phyloP scores from a whole-genome alignment of 2,113 vertebrate genomes.

The Monopterus albus region DNA sequence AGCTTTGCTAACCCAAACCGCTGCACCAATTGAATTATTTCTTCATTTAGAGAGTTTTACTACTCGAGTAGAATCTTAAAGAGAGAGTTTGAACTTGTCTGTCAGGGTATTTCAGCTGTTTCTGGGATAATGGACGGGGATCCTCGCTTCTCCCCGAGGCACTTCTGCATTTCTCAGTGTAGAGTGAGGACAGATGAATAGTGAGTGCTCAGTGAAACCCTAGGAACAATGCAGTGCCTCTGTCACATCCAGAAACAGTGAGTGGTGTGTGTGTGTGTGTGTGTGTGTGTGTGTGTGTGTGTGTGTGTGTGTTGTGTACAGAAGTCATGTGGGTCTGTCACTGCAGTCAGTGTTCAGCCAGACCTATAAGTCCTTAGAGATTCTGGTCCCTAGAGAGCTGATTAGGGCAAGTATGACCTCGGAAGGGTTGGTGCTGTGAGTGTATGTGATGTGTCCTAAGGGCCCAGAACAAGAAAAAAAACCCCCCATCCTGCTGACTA shows the following conservation, averaged over 20 bases:
- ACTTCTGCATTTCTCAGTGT: not conserved
- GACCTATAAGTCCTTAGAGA: constrained; percentile 1
- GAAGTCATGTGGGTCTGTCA: too few species aligned
- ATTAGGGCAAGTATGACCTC: constrained; percentile 41
- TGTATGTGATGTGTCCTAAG: constrained; percentile 16
- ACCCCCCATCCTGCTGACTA: constrained; percentile 19
- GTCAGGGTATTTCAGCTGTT: constrained; percentile 6
- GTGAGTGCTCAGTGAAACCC: constrained; percentile 22
- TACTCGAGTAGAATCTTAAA: not conserved
- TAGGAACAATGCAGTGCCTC: constrained; percentile 18
- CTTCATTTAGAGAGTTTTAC: not conserved
- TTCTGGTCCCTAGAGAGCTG: constrained; percentile 29
- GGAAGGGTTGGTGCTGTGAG: not conserved
- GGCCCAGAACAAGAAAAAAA: constrained; percentile 9
- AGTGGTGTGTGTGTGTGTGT: constrained; percentile 22
- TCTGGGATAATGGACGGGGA: constrained; percentile 18
- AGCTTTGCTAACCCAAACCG: not conserved
- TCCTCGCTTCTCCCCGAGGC: constrained; percentile 20
- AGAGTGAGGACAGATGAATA: not conserved
- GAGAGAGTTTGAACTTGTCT: not conserved
- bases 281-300: constrained; percentile 14
- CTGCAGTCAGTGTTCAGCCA: constrained; percentile 41
- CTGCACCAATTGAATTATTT: not conserved
- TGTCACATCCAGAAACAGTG: not conserved
- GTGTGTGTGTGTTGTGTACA: constrained; percentile 26